Evolutionary conservation across 2,113 vertebrate species (phyloP).

Genomic region (Probosciger aterrimus): DNA sequence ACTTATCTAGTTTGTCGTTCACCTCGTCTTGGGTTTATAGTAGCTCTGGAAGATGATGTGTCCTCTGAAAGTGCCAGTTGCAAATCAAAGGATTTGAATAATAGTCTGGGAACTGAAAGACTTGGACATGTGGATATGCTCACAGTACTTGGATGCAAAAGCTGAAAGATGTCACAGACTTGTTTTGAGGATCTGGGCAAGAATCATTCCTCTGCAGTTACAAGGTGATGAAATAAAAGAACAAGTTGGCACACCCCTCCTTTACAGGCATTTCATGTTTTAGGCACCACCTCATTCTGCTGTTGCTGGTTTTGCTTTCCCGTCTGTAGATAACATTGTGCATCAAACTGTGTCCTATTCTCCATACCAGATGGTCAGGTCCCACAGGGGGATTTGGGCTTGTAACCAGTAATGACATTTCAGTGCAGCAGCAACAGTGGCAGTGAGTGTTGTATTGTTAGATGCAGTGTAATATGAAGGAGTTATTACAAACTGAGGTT

Average conservation of each 20-base stretch:
- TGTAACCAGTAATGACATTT: constrained; percentile 5
- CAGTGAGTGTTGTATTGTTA: background rate
- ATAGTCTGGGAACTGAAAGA: background rate
- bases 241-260: background rate
- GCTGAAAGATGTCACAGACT: background rate
- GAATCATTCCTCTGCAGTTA: background rate
- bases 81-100: background rate
- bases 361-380: background rate
- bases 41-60: background rate
- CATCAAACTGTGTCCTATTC: background rate
- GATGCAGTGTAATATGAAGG: background rate
- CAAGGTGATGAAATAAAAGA: background rate
- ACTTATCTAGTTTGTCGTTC: background rate
- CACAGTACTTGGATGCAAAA: background rate
- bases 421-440: background rate
- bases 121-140: background rate
- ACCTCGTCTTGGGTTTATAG: background rate
- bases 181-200: background rate
- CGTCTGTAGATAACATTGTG: background rate
- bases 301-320: background rate
- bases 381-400: constrained; percentile 40
- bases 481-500: background rate
- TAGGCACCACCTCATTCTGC: background rate
- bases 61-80: background rate
- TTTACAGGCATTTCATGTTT: background rate